Base-by-base conservation (phyloP, 2,888 invertebrate genomes). In the Panorpa germanica region DNA sequence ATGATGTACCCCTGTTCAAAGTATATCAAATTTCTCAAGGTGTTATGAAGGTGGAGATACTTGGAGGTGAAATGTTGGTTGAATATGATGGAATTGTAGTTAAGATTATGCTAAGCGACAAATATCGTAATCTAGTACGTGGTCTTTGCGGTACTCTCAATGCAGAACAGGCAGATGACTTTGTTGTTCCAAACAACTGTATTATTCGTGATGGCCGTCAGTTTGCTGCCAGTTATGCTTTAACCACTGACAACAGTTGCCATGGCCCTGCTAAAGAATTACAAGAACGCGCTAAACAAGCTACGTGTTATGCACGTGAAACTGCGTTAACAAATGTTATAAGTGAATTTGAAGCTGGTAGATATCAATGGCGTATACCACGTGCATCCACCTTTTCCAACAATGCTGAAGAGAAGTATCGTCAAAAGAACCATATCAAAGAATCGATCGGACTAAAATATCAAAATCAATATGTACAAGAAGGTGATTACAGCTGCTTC, bases 131-230 rank as follows among this genome's bases (percentile, higher is more conserved):
- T 36, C 52, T 59, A 25, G 53, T 66, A 16, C 57, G 63, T 34
- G 77, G 77, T 35, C 56, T 77, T 22, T 76, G 75, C 43, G 77
- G 76, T 7, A 59, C 58, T 39, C 68, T 62, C 58, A 64, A 60
- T 37, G 63, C 65, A 8, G 63, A 71, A 24, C 39, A 50, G n/a
- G 47, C 51, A 25, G 61, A 66, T 34, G 75, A 76, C 40, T 68
- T 65, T 43, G 46, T 53, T 9, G 59, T 63, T 3, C 71, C 75
- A 1, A 43, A 54, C 32, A 65, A 65, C 32, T 58, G 62, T 40
- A 41, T 67, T 16, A 49, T 69, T 3, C 55, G 59, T 38, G 50
- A 59, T 13, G 49, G 63, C 1, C 50, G 60, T 21, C 49, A 59
- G 32, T 75, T 66, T 45, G 57, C 56, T 25, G 63, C 65, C 3